Base-by-base conservation (phyloP, 2,888 invertebrate genomes). In the Pachycephus smyrnensis region DNA sequence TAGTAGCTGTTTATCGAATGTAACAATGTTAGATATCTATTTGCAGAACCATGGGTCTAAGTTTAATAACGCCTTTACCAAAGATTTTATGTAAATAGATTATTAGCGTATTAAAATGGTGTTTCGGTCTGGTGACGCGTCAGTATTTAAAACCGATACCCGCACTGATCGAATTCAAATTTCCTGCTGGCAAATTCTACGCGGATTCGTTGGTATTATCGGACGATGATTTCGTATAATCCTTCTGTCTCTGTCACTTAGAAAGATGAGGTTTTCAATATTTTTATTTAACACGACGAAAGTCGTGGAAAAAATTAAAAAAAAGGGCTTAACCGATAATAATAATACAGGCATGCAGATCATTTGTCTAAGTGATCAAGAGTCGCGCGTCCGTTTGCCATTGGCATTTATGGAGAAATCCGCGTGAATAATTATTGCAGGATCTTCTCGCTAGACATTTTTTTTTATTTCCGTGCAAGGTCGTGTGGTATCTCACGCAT, bases 51-150 rank as follows among this genome's bases (percentile, higher is more conserved):
- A 83, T 85, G 82, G 82, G 85, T 87, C 83, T 82, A 84, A 86
- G 84, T 85, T 88, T 83, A 86, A 82, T 83, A 82, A 88, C 76
- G 77, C 76, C 68, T 73, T 71, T 69, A 74, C 79, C 79, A 79
- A 89, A 88, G 87, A 89, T 88, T 89, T 89, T 87, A 88, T 89
- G 89, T 88, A 87, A 88, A 86, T 87, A 86, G 87, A 85, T 86
- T 40, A 37, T 68, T 73, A 74, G 68, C 73, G 4, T 30, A 35
- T 74, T 74, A 33, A 74, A 74, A 40, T 35, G 74, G 71, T 55
- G 6, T 30, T 30, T 32, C 71, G 33, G 30, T 71, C 31, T 71
- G 33, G 30, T 11, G 30, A 31, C 23, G 23, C 6, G 30, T 71
- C 32, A 55, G 55, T 55, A 55, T 55, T 55, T 55, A 23, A 55